Conservation (phyloP, 2,888 invertebrate species). For the Mythimna impura region DNA sequence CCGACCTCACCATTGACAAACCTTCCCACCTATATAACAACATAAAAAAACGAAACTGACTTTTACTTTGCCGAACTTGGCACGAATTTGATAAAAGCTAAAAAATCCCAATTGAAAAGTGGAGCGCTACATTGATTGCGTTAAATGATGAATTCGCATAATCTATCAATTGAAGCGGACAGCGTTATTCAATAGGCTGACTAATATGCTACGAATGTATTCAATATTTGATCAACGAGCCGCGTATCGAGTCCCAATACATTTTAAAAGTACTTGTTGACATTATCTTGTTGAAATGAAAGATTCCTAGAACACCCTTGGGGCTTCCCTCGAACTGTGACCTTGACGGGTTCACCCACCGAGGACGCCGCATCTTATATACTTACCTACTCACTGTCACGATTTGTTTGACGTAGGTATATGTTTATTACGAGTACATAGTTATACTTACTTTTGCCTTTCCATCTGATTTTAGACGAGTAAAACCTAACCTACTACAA, state of each 20-base stretch:
- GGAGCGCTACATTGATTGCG: conserved; percentile 45
- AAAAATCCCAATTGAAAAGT: conserved; percentile 32
- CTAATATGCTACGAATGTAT: conserved; percentile 33
- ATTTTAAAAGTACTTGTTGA: conserved; percentile 47
- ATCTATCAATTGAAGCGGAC: conserved; percentile 52
- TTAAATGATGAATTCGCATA: conserved; percentile 52
- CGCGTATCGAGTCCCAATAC: conserved; percentile 30
- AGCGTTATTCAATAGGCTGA: conserved; percentile 48
- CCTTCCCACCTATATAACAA: conserved; percentile 56
- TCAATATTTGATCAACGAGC: conserved; percentile 38
- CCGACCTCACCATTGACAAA: conserved; percentile 68
- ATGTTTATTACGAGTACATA: conserved; percentile 53
- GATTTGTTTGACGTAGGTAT: conserved; percentile 69
- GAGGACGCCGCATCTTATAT: conserved; percentile 78
- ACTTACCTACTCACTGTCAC: conserved; percentile 75
- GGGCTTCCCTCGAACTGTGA: conserved; percentile 79
- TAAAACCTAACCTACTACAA: conserved; percentile 54
- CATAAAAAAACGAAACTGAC: conserved; percentile 52
- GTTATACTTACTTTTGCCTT: conserved; percentile 58
- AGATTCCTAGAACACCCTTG: conserved; percentile 78
- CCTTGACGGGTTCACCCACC: conserved; percentile 82
- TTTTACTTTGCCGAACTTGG: conserved; percentile 55
- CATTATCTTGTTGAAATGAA: conserved; percentile 67
- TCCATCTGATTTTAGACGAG: conserved; percentile 60
- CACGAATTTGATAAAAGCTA: conserved; percentile 39